Conservation (phyloP, 2,888 invertebrate species). For the Synanthedon formicaeformis region DNA sequence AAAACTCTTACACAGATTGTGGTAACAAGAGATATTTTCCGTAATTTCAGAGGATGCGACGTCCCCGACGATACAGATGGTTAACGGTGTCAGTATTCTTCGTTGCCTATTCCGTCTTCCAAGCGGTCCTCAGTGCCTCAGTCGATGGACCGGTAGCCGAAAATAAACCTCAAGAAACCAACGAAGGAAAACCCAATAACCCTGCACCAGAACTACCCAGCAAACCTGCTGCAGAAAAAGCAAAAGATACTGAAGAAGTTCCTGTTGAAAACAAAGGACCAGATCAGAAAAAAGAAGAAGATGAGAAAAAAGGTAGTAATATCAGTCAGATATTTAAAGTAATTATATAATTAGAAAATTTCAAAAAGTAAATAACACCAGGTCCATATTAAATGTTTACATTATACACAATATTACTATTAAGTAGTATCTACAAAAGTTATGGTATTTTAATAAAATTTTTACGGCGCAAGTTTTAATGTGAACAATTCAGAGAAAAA, state of each 20-base stretch:
- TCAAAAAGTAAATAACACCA: too few relatives aligned
- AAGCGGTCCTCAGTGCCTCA: conserved; percentile 51
- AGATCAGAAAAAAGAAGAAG: neutral
- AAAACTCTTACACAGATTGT: too few relatives aligned
- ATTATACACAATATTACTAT: too few relatives aligned
- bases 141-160: conserved; percentile 18
- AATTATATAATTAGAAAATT: too few relatives aligned
- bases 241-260: conserved; percentile 6
- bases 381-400: too few relatives aligned
- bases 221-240: conserved; percentile 7
- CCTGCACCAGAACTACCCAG: conserved; percentile 1
- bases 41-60: conserved; percentile 64
- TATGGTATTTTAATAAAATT: too few relatives aligned
- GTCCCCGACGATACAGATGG: conserved; percentile 76
- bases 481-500: too few relatives aligned
- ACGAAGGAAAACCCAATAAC: conserved; percentile 7
- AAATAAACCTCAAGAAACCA: conserved; percentile 5
- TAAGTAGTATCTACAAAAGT: too few relatives aligned
- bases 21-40: too few relatives aligned
- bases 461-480: too few relatives aligned
- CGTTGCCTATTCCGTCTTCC: conserved; percentile 75
- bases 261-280: neutral
- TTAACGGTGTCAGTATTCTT: conserved; percentile 76
- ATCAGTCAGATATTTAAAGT: neutral
- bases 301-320: neutral